A percentile compares a stretch with the other conserved stretches of the same genome.
Evolutionary conservation across 1,140 invertebrate species (phyloP).

Genomic region (Lepidurus apus): DNA sequence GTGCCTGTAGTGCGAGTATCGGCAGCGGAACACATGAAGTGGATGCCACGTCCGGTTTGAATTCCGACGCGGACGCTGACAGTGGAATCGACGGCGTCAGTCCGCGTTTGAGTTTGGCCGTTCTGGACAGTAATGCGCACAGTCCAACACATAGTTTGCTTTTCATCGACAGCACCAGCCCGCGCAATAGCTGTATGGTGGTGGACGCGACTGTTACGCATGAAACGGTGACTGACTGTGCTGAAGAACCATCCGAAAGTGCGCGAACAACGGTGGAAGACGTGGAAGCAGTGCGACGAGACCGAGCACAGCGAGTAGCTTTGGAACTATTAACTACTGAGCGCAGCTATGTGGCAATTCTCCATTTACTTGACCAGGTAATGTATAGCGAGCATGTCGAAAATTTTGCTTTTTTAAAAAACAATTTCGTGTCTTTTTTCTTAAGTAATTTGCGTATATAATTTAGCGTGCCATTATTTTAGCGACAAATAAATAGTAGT

Average conservation of each 20-base stretch:
- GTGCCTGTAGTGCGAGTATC: not conserved
- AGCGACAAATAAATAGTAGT: too few relatives aligned
- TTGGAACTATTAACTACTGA: constrained; percentile 52
- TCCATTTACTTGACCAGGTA: constrained; percentile 53
- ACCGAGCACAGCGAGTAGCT: constrained; percentile 47
- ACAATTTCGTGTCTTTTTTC: too few relatives aligned
- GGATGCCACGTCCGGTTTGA: not conserved
- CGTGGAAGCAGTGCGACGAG: constrained; percentile 37
- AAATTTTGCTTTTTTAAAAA: not conserved
- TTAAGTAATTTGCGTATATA: too few relatives aligned
- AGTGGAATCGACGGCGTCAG: constrained; percentile 32
- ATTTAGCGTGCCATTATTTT: too few relatives aligned
- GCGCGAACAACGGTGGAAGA: constrained; percentile 25
- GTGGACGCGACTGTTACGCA: constrained; percentile 32
- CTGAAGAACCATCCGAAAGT: constrained; percentile 25
- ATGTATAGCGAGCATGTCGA: not conserved
- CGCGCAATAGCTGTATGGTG: constrained; percentile 33
- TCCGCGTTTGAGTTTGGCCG: constrained; percentile 26
- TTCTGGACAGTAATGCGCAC: constrained; percentile 21
- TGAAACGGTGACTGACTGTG: constrained; percentile 28
- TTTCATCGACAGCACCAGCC: constrained; percentile 34
- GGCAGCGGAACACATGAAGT: not conserved
- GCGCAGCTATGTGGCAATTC: constrained; percentile 49
- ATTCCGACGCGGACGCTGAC: constrained; percentile 27
- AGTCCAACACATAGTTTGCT: constrained; percentile 36